Evolutionary conservation across 2,797 vertebrate species (phyloP).

Genomic region (Thunnus albacares): DNA sequence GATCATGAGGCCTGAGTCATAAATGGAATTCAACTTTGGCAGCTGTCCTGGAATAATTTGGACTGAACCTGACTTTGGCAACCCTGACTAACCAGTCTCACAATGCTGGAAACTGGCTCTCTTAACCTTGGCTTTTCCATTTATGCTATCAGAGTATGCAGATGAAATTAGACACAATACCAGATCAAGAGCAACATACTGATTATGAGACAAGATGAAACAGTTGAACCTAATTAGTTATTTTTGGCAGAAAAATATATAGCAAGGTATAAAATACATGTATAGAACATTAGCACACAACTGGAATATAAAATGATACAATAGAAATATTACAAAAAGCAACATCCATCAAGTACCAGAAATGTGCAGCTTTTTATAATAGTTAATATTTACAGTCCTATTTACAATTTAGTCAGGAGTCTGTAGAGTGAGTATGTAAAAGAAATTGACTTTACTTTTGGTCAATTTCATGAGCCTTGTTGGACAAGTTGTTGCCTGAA

Average conservation of each 20-base stretch:
- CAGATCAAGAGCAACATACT: background rate
- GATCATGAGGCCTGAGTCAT: background rate
- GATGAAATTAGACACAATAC: background rate
- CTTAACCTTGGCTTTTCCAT: background rate
- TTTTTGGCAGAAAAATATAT: too few species aligned
- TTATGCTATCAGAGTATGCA: background rate
- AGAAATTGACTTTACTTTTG: background rate
- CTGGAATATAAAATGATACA: background rate
- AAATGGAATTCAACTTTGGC: background rate
- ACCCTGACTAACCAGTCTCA: background rate
- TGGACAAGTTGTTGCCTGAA: too few species aligned
- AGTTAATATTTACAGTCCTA: background rate
- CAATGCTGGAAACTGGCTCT: background rate
- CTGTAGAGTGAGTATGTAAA: background rate
- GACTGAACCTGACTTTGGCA: background rate
- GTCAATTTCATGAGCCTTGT: background rate
- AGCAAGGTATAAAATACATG: too few species aligned
- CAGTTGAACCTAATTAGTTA: background rate
- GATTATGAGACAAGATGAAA: background rate
- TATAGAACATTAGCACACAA: background rate
- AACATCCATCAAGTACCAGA: background rate
- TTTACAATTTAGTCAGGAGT: background rate
- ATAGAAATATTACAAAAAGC: background rate
- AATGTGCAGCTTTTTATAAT: background rate
- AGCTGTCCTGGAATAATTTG: background rate